Evolutionary conservation across 1,140 invertebrate genomes (phyloP), one percentile per base, ranked within the genome.

Genomic region (Dryas iulia): DNA sequence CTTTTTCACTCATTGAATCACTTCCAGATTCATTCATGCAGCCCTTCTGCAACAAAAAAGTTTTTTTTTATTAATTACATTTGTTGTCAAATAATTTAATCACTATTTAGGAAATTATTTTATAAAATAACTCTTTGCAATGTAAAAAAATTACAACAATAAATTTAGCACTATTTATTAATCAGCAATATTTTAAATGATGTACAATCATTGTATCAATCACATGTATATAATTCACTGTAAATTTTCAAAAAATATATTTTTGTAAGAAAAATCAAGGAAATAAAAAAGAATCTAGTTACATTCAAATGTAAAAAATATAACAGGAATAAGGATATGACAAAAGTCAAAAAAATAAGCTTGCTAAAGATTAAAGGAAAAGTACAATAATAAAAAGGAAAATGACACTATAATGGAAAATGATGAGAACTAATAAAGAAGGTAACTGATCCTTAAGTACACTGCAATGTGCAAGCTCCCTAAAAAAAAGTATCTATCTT

Each of bases 1-100:
- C 86, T 76, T 92, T 92, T 26, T 94, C 93, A 89, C 94, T 94
- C 58, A 93, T 93, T 72, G 94, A 94, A 82, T 94, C 94, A 86
- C 94, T 94, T 74, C 92, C 93, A 77, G 94, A 94, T 88, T 94
- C 94, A 82, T 93, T 92, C 79, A 94, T 93, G 72, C 87, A 92
- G 62, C 92, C 93, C 84, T 93, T 94, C 94, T 94, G 87, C 73
- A 94, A 94, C 60, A 76, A 72, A 77, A 59, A 74, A 72, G 39
- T 39, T 10, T 28, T 47, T 39, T 24, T 24, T 54, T 54, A 23
- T 54, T 14, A 53, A 1, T 23, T 24, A 0, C 23, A 56, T 0
- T 2, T 10, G 3, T 21, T 47, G 21, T 21, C 7, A 18, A 21
- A 11, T 18, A 3, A 47, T 47, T 21, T 8, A 47, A 47, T 10